Evolutionary conservation across 1,140 invertebrate genomes (phyloP), one percentile per base, ranked within the genome.

Genomic region (Orchestia grillus): DNA sequence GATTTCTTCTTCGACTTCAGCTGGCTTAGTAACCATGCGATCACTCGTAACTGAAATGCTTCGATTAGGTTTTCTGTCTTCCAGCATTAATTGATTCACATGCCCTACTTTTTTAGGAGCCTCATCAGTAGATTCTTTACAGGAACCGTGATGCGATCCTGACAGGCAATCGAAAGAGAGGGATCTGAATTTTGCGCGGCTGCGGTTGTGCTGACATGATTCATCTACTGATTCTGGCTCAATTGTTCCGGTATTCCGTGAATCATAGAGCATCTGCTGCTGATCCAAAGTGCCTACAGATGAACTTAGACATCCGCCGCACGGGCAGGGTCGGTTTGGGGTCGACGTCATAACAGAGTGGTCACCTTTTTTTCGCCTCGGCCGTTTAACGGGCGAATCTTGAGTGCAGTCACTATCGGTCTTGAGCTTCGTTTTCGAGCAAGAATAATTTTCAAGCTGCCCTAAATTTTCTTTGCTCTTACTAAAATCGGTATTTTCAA

Each of bases 41-140:
- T 98, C 1, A 99, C 98, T 97, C 97, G 98, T 90, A 98, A 97
- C 96, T 99, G 98, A 8, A 98, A 98, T 77, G 99, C 99, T 94
- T 3, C 92, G 43, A 45, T 94, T 8, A 94, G 43, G 15, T 47
- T 44, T 94, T 97, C 98, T 98, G 97, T 99, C 99, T 16, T 98
- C 97, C 28, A 99, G 97, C 97, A 99, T 98, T 90, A 97, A 94
- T 47, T 94, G 92, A 47, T 94, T 77, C 62, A 77, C 62, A 77
- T 77, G 62, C 3, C 62, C 62, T 23, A 36, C 28, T 77, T 77
- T 77, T 15, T 36, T 28, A 77, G 11, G 62, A 19, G 36, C 62
- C 15, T 77, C 28, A 36, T 28, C 47, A n/a, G 44, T 94, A 19
- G 41, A 4, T 94, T 28, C 92, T 45, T 97, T 87, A 98, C 97